These are phyloP conservation scores for Nautilus pompilius DNA, from an alignment of 1,140 invertebrate genomes.

Conservation along the genomic window DNA sequence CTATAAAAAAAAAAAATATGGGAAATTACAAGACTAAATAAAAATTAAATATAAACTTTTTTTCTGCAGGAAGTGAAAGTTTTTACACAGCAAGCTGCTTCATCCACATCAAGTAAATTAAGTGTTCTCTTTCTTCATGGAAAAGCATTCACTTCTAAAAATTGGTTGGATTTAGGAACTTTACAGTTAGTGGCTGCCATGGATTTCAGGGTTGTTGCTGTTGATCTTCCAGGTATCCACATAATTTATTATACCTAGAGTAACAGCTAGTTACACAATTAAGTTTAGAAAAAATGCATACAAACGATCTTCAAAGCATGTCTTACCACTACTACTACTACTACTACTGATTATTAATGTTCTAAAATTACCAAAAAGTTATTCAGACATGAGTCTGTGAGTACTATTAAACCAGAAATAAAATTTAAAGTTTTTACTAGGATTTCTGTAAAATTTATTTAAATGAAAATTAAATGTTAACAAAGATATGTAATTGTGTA, in stretches of 20 bases:
- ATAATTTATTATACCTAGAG: background rate
- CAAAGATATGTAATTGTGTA: no score
- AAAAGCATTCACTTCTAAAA: slow-evolving; percentile 49
- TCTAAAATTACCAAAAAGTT: background rate
- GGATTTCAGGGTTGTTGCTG: slow-evolving; percentile 52
- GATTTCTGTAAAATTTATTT: no score
- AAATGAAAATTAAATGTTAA: no score
- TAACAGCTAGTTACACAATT: background rate
- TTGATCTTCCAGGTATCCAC: slow-evolving; percentile 55
- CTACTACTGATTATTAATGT: background rate
- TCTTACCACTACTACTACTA: background rate
- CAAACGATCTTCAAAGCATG: background rate
- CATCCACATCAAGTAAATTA: slow-evolving; percentile 9
- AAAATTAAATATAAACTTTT: background rate
- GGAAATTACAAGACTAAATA: no score
- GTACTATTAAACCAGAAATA: no score
- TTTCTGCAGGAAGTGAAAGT: slow-evolving; percentile 19
- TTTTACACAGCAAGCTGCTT: slow-evolving; percentile 12
- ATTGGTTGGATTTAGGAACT: slow-evolving; percentile 53
- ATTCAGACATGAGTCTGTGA: background rate
- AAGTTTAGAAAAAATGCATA: background rate
- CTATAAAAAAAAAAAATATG: no score
- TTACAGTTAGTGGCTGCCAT: slow-evolving; percentile 47
- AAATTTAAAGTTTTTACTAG: no score
- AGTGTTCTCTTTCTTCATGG: slow-evolving; percentile 56